Conservation (phyloP, 1,140 invertebrate species). For the Cecropterus lyciades region DNA sequence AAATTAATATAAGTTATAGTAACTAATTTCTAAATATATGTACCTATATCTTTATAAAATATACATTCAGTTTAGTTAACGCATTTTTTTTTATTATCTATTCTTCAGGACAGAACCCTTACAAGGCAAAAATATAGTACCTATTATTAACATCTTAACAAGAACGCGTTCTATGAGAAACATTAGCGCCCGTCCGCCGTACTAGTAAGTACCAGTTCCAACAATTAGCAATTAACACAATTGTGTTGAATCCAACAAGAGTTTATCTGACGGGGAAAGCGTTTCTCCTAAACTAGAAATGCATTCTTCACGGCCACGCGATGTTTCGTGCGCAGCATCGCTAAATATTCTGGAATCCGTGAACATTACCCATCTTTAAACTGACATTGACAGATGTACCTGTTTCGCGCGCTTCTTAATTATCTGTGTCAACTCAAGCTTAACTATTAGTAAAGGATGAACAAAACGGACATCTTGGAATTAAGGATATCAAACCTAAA, state of each 20-base stretch:
- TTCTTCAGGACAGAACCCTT: neutral
- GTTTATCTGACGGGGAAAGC: constrained; percentile 33
- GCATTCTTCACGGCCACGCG: constrained; percentile 58
- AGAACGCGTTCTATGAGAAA: constrained; percentile 19
- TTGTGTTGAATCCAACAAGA: constrained; percentile 30
- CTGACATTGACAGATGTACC: constrained; percentile 29
- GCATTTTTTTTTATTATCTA: too few relatives aligned
- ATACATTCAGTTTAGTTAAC: too few relatives aligned
- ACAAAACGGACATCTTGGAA: too few relatives aligned
- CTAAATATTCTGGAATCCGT: constrained; percentile 52
- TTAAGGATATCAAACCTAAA: neutral
- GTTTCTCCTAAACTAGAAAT: constrained; percentile 36
- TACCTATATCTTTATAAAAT: too few relatives aligned
- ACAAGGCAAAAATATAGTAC: neutral
- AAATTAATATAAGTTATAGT: too few relatives aligned
- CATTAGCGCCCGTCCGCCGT: constrained; percentile 2
- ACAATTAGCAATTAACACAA: constrained; percentile 36
- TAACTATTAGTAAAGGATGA: constrained; percentile 8
- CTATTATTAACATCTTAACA: constrained; percentile 10
- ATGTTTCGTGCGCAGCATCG: constrained; percentile 52
- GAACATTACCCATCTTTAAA: constrained; percentile 21
- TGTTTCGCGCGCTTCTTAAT: constrained; percentile 30
- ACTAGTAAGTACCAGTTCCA: constrained; percentile 21
- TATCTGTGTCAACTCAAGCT: constrained; percentile 33
- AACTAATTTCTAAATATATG: too few relatives aligned